These are phyloP conservation scores for Phylloscopus collybita DNA, from an alignment of 2,797 vertebrate species.

Conservation along the genomic window DNA sequence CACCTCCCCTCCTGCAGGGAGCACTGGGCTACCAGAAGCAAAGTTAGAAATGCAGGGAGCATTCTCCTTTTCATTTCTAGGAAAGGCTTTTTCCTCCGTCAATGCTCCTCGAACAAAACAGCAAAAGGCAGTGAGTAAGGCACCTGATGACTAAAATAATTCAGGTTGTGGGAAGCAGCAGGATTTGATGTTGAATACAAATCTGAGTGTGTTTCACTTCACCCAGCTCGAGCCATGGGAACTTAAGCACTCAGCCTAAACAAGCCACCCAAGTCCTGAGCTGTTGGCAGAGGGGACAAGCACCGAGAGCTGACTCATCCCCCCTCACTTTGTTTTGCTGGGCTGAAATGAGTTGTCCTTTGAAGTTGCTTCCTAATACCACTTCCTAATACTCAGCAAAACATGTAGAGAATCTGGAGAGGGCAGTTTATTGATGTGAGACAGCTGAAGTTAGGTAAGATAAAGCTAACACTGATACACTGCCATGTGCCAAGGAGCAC, in stretches of 20 bases:
- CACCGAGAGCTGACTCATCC: conserved; percentile 4
- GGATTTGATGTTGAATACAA: conserved; percentile 33
- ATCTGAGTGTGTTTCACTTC: conserved; percentile 24
- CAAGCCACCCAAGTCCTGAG: not conserved
- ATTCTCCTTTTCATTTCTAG: conserved; percentile 40
- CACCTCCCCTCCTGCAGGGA: conserved; percentile 48
- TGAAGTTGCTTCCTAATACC: conserved; percentile 25
- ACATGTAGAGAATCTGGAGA: not conserved
- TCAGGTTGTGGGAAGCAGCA: conserved; percentile 41
- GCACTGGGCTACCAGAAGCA: conserved; percentile 38
- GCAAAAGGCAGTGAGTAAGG: conserved; percentile 49
- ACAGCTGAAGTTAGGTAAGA: not conserved
- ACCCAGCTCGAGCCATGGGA: not conserved
- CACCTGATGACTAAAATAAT: conserved; percentile 52
- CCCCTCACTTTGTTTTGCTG: not conserved
- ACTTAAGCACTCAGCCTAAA: conserved; percentile 1
- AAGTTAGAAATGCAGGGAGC: conserved; percentile 50
- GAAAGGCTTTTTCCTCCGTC: not conserved
- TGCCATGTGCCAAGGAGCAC: conserved; percentile 10
- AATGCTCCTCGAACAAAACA: conserved; percentile 34
- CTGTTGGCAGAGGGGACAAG: not conserved
- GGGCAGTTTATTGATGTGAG: not conserved
- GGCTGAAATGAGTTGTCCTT: conserved; percentile 24
- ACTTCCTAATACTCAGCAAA: conserved; percentile 34
- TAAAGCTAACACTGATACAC: not conserved